These are phyloP conservation scores for Sclerodermus sp. DNA, from an alignment of 2,888 invertebrate genomes.

Conservation along the genomic window DNA sequence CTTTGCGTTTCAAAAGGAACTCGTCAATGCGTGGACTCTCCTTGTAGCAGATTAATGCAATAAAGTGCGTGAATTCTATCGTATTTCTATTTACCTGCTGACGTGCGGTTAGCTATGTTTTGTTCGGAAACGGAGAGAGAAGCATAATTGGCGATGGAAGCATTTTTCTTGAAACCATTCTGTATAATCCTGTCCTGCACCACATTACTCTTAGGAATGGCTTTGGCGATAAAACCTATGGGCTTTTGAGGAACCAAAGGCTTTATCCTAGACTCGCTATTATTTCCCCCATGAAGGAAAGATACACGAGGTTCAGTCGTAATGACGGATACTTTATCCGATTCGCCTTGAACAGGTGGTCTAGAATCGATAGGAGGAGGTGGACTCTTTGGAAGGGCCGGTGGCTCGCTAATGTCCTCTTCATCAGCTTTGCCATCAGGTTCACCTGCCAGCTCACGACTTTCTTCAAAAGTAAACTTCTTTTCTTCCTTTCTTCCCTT, in stretches of 20 bases:
- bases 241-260: constrained; percentile 77
- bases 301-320: constrained; percentile 65
- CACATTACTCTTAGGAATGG: constrained; percentile 12
- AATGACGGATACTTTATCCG: constrained; percentile 10
- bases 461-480: constrained; percentile 61
- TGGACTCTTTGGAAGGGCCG: constrained; percentile 71
- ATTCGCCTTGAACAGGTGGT: constrained; percentile 10
- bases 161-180: constrained; percentile 16
- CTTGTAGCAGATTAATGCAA: too few relatives aligned
- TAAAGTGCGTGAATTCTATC: too few relatives aligned
- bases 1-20: too few relatives aligned
- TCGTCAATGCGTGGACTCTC: too few relatives aligned
- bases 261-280: constrained; percentile 60
- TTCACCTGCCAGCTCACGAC: constrained; percentile 79
- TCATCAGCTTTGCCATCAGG: constrained; percentile 87
- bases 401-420: constrained; percentile 70
- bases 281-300: constrained; percentile 70
- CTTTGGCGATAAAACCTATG: constrained; percentile 54
- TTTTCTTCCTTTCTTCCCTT: constrained; percentile 9
- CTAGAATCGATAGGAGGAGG: constrained; percentile 63
- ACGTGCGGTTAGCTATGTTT: too few relatives aligned
- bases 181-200: constrained; percentile 3
- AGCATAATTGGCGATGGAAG: constrained; percentile 23
- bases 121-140: neutral
- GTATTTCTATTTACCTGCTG: too few relatives aligned